Conservation (phyloP, 2,888 invertebrate species). For the Lagria hirta region DNA sequence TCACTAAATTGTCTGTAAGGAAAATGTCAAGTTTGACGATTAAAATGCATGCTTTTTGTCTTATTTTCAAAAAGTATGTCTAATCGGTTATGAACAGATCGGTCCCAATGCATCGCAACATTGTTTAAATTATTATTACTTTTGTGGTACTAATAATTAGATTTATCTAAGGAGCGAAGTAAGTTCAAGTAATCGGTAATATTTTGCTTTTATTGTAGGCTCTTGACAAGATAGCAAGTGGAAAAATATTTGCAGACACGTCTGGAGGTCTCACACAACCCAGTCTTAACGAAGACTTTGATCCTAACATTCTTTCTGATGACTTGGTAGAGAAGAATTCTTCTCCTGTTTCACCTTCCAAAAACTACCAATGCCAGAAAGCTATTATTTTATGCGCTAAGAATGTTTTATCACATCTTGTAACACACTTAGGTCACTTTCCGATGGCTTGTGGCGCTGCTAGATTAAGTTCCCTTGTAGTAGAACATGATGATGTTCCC, state of each 20-base stretch:
- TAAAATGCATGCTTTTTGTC: too few relatives aligned
- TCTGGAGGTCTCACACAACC: conserved; percentile 56
- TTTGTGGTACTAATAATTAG: too few relatives aligned
- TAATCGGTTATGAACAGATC: too few relatives aligned
- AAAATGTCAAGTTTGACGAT: too few relatives aligned
- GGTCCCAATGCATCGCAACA: too few relatives aligned
- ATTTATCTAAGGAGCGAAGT: too few relatives aligned
- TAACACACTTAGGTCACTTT: conserved; percentile 92
- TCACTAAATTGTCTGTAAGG: too few relatives aligned
- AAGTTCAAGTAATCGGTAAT: too few relatives aligned
- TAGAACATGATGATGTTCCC: conserved; percentile 89
- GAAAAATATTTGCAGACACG: conserved; percentile 57
- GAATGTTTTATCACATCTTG: conserved; percentile 76
- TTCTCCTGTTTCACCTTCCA: conserved; percentile 56
- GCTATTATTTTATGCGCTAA: conserved; percentile 63
- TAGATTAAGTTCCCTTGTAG: conserved; percentile 83
- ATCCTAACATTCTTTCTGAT: conserved; percentile 71
- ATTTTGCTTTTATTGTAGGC: conserved; percentile 58
- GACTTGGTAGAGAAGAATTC: conserved; percentile 61
- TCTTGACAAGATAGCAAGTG: conserved; percentile 62
- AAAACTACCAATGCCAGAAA: conserved; percentile 56
- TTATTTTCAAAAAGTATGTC: too few relatives aligned
- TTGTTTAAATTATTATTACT: too few relatives aligned
- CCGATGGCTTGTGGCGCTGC: conserved; percentile 90
- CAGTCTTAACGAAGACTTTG: conserved; percentile 68